These are phyloP conservation scores for Sebastiscus tertius DNA, from an alignment of 2,797 vertebrate genomes.

Conservation along the genomic window DNA sequence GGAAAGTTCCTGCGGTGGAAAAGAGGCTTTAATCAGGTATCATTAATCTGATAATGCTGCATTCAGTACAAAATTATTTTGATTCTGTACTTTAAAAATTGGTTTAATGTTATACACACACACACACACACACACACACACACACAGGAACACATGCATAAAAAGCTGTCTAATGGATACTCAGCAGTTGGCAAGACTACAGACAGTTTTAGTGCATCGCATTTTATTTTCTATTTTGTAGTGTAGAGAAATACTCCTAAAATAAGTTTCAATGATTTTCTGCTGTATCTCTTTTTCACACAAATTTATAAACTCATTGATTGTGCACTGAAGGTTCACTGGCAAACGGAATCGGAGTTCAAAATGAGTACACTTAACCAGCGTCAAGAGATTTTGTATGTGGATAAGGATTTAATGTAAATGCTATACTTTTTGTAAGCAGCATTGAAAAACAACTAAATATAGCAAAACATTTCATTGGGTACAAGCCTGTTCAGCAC, in stretches of 20 bases:
- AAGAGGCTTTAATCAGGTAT: background rate
- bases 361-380: background rate
- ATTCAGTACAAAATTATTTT: background rate
- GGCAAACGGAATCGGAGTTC: background rate
- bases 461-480: background rate
- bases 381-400: background rate
- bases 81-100: background rate
- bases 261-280: background rate
- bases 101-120: background rate
- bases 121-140: too few relatives aligned
- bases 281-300: background rate
- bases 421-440: background rate
- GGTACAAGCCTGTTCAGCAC: background rate
- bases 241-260: background rate
- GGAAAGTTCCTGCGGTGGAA: too few relatives aligned
- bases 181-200: background rate
- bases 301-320: background rate
- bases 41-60: background rate
- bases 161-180: background rate
- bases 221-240: background rate
- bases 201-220: background rate
- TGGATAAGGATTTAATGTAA: background rate
- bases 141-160: too few relatives aligned
- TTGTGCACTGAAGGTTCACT: background rate
- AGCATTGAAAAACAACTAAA: background rate